Evolutionary conservation across 2,113 vertebrate genomes (phyloP), one percentile per base, ranked within the genome.

Genomic region (Prionailurus viverrinus): DNA sequence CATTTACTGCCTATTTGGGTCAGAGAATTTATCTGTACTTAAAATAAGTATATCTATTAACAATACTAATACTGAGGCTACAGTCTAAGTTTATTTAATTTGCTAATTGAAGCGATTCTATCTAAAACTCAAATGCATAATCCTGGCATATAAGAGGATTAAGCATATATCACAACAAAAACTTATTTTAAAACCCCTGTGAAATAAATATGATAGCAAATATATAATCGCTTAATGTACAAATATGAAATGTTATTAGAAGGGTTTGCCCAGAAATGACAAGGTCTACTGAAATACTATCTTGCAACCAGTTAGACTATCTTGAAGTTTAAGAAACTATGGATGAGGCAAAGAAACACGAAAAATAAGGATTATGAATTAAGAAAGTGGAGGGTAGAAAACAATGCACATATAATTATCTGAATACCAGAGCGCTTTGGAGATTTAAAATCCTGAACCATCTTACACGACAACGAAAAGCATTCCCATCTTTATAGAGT

Each of bases 21-120:
- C 85, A 94, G 10, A 15, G 55, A 93, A 55, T 88, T 88, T 89
- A 91, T 73, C 23, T 87, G 96, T 83, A 91, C 27, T 95, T 96
- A 69, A 96, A 95, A 48, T 73, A 51, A 88, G 23, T 61, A 9
- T 41, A 85, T 85, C 5, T 15, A 74, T 71, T 19, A 78, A 91
- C 27, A 96, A 93, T 68, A 41, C 23, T 92, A 95, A 89, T 73
- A 89, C 4, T 89, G 31, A 97, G 45, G 13, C 8, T 63, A 68
- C 7, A 63, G 15, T 36, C 55, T 65, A 61, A 89, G 7, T 91
- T 82, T 78, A 80, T 61, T 66, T 92, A 69, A 65, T 94, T 88
- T 93, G 8, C 29, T 91, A 95, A 58, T 73, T 48, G 69, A 97
- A 91, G 73, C 7, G 36, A 94, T 81, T 96, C 31, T 7, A 14